Base-by-base conservation (phyloP, 1,140 invertebrate species). In the Tribolium madens region DNA sequence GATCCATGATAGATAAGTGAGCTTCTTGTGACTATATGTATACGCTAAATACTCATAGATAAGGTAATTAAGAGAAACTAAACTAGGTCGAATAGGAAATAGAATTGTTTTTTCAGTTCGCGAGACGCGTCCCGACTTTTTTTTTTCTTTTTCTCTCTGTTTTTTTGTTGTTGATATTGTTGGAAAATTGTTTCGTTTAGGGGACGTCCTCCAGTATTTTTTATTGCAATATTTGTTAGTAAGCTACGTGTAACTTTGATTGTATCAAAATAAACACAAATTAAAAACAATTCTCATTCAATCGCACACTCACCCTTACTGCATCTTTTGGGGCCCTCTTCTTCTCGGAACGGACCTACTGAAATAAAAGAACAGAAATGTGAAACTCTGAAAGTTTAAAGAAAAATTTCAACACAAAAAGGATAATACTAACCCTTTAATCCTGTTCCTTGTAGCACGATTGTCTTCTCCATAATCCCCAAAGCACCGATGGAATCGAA, bases 241-340 rank as follows among this genome's bases (percentile, higher is more conserved):
- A 78, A 71, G 81, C 83, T 84, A 82, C 77, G 79, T 84, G 83
- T 84, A 79, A 83, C 78, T 83, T 83, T 83, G 80, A 83, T 83
- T 83, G 82, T 83, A 83, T 82, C 75, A 82, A 78, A 78, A 80
- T 76, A 78, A 76, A 73, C 36, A 42, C 36, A 42, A 42, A 26
- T 5, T 26, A 26, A 26, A 21, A 26, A 26, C 21, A 26, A 26
- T 5, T 26, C 21, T 26, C 21, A 4, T 26, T 26, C 6, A 0
- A 3, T 26, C 21, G 6, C 21, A 26, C 21, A 26, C 21, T 26
- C 21, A 26, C 21, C 21, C 21, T 5, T 5, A 26, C 3, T 3
- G 3, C 21, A 26, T 5, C 21, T 1, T 5, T 26, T 3, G 1
- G 6, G 21, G 21, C 3, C 3, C 21, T 26, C 21, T 26, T 26